Percentiles rank a stretch among this genome's conserved stretches.
These are phyloP conservation scores for Palythoa grandis DNA, from an alignment of 92 coral and sea anemone species.

Conservation along the genomic window DNA sequence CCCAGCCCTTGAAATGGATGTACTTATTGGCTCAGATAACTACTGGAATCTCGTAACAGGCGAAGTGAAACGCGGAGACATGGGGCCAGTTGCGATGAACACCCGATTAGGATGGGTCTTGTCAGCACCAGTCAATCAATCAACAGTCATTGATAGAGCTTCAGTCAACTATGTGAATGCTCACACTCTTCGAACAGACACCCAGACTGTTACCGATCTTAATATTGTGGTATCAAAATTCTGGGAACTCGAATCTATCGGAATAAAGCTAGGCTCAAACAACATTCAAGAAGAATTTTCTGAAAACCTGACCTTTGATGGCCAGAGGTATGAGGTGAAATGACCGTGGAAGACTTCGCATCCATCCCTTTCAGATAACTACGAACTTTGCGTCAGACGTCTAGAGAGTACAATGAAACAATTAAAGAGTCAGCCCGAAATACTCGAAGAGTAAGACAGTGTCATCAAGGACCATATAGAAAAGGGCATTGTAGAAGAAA, in stretches of 20 bases:
- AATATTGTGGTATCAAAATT: no score
- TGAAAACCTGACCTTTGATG: background rate
- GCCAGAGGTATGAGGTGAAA: constrained; percentile 12
- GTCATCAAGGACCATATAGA: constrained; percentile 4
- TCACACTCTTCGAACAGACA: no score
- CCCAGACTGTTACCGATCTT: no score
- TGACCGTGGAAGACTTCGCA: constrained; percentile 4
- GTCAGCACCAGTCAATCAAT: constrained; percentile 49
- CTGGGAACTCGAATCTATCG: background rate
- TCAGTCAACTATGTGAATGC: constrained; percentile 33
- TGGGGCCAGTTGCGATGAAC: constrained; percentile 59
- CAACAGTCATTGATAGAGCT: background rate
- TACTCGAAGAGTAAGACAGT: background rate
- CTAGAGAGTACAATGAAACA: background rate
- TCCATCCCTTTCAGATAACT: no score
- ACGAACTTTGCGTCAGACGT: no score
- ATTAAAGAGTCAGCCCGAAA: background rate
- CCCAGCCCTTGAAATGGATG: constrained; percentile 26
- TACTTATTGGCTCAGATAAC: constrained; percentile 6
- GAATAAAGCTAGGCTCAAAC: background rate
- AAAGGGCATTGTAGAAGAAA: background rate
- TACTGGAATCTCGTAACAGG: constrained; percentile 57
- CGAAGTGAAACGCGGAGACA: constrained; percentile 52
- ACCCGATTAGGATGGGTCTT: constrained; percentile 69
- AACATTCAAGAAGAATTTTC: constrained; percentile 16